Evolutionary conservation across 2,113 vertebrate species (phyloP), one percentile per base, ranked within the genome.

Genomic region (Sprattus sprattus): DNA sequence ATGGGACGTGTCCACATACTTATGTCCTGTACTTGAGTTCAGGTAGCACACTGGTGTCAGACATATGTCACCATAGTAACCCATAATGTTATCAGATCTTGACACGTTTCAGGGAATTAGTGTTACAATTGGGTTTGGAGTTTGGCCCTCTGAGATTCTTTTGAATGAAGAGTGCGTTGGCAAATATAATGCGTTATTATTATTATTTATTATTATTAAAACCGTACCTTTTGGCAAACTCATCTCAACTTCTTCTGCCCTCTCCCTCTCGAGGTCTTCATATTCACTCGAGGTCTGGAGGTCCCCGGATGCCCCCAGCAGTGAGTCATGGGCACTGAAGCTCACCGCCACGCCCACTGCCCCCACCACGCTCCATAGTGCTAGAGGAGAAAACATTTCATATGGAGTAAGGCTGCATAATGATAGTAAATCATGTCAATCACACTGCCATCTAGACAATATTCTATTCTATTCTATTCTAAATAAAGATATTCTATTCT

Each of bases 261-360:
- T 78, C 71, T 78, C 71, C 71, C 39, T 78, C 25, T 78, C 71
- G 44, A 78, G 71, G 71, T 78, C 71, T 11, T 78, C 71, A 39
- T 78, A 78, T 78, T 78, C 71, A 78, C 25, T 78, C 10, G 71
- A 78, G 4, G 32, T 78, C 32, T 78, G 71, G 32, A 78, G 71
- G 71, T 78, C 71, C 4, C 71, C 71, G 25, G 71, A 78, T 13
- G 71, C 71, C 4, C 71, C 71, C 28, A 78, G 71, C 28, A 78
- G 13, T 15, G 71, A 78, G 5, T 78, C 71, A 32, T 39, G 71
- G 71, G 28, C 13, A 13, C 71, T 78, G 28, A 16, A 32, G 71
- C 71, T 78, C 13, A 39, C 54, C 4, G 54, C 54, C 54, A 22
- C 20, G 22, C 54, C 54, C 54, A 60, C 71, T 32, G 71, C 10